These are phyloP conservation scores for Brachionus calyciflorus DNA, from an alignment of 1,140 invertebrate genomes.

Conservation along the genomic window DNA sequence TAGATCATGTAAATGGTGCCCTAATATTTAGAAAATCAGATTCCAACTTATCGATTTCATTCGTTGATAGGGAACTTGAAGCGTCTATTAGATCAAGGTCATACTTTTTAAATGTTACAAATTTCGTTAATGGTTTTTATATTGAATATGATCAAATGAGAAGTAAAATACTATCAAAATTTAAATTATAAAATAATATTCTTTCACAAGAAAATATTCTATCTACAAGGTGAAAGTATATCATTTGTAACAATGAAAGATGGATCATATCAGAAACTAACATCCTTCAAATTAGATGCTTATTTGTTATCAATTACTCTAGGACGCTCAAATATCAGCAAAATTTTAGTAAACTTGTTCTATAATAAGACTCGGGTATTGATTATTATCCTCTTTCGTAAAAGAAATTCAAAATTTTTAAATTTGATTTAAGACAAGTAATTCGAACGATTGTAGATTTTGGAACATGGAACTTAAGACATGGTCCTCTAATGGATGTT, in stretches of 20 bases:
- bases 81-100: background rate
- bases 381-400: background rate
- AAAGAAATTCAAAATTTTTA: background rate
- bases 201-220: too few relatives aligned
- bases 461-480: background rate
- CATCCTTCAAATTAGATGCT: background rate
- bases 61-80: background rate
- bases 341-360: background rate
- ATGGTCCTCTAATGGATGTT: background rate
- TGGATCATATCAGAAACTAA: conserved; percentile 6
- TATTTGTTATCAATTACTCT: background rate
- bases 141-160: conserved; percentile 2
- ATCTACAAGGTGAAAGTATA: background rate
- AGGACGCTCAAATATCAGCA: background rate
- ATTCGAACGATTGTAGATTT: background rate
- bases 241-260: conserved; percentile 10
- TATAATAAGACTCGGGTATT: background rate
- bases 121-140: conserved; percentile 19
- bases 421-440: background rate
- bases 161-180: too few relatives aligned
- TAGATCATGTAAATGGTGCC: background rate
- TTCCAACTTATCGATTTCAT: background rate
- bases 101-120: background rate
- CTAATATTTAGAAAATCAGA: background rate
- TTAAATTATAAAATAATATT: too few relatives aligned